Base-by-base conservation (phyloP, 1,140 invertebrate genomes). In the Papilio glaucus region DNA sequence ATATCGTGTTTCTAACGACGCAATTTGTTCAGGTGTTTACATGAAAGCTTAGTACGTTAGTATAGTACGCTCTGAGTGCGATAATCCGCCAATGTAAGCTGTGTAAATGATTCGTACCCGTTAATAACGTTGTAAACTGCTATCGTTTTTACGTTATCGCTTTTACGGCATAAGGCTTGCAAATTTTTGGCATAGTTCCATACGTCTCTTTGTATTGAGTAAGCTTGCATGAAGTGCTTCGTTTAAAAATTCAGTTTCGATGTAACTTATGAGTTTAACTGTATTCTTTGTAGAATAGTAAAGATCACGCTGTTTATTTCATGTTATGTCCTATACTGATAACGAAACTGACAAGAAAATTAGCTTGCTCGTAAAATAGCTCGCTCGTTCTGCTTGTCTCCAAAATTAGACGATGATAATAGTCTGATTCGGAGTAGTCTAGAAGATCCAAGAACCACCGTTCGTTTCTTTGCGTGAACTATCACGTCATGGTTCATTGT, bases 1-100 rank as follows among this genome's bases (percentile, higher is more conserved):
- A 45, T 45, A 45, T 53, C 18, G 45, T 24, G 41, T 45, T 21
- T 18, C 45, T 57, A 57, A 57, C 49, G 49, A 57, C 12, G 49
- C 21, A 57, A 57, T 57, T 57, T 57, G 49, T 57, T 57, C 49
- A 57, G 49, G 49, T 57, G 42, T 45, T 18, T 57, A 57, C 49
- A 57, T 57, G 21, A 24, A 57, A 57, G 21, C 21, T 24, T 57
- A 8, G 45, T 9, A 57, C 49, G 12, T 21, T 26, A n/a, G n/a
- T n/a, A n/a, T n/a, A n/a, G n/a, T n/a, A n/a, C n/a, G n/a, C n/a
- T n/a, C 38, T 8, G 38, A 39, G 7, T 41, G 12, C 13, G 45
- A 49, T 49, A 49, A 49, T 49, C 49, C 39, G 39, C 10, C 49
- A 26, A 33, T 57, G 24, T 24, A 57, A 57, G 49, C 49, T 57